Evolutionary conservation across 2,797 vertebrate genomes (phyloP).

Genomic region (Anolis apletophallus): DNA sequence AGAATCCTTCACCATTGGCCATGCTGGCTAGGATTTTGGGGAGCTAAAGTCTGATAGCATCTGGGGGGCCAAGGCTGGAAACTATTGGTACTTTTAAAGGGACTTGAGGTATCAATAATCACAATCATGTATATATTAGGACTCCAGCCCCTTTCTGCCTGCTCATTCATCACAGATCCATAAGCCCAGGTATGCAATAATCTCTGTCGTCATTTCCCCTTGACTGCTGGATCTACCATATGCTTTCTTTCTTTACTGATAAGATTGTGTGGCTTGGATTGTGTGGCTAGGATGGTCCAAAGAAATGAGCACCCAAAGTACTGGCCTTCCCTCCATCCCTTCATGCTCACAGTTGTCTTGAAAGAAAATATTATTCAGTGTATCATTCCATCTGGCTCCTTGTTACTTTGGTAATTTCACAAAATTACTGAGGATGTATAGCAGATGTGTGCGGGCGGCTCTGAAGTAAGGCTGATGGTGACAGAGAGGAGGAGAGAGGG

Average conservation of each 20-base stretch:
- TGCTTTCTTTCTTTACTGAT: neutral
- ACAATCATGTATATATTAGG: neutral
- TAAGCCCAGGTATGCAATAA: no score
- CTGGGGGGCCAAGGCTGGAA: neutral
- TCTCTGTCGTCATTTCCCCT: neutral
- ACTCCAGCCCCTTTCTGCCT: neutral
- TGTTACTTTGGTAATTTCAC: neutral
- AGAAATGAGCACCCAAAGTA: neutral
- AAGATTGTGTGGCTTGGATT: no score
- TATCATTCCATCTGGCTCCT: constrained; percentile 17
- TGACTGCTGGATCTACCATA: no score
- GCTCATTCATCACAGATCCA: neutral
- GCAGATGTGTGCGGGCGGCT: constrained; percentile 33
- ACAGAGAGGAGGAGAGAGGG: no score
- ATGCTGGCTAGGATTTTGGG: neutral
- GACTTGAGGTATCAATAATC: neutral
- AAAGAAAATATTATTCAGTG: constrained; percentile 14
- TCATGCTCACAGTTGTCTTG: neutral
- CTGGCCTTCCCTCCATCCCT: neutral
- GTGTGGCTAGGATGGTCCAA: no score
- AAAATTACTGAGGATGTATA: constrained; percentile 15
- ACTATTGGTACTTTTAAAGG: neutral
- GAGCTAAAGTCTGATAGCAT: neutral
- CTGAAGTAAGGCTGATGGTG: neutral
- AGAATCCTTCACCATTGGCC: no score